Percentiles rank a stretch among this genome's conserved stretches.
phyloP scores from a whole-genome alignment of 2,888 invertebrate species.

The Holacanthella duospinosa region DNA sequence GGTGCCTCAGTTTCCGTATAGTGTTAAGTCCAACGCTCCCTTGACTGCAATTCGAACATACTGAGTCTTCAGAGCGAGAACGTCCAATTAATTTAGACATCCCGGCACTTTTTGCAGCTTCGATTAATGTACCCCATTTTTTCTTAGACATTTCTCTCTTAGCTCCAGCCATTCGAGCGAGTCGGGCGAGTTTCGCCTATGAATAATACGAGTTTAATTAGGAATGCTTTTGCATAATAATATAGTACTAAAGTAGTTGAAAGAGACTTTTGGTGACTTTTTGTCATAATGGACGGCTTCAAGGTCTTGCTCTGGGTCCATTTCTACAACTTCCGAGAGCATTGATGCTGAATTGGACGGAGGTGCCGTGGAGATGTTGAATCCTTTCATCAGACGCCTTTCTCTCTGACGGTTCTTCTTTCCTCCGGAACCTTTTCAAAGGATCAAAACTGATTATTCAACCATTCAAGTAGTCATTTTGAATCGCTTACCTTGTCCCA shows the following conservation, averaged over 20 bases:
- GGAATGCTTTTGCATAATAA: neutral
- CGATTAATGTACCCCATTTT: conserved; percentile 58
- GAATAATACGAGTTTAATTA: conserved; percentile 1
- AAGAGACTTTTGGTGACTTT: conserved; percentile 36
- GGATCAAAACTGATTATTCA: neutral
- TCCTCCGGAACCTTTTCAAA: conserved; percentile 62
- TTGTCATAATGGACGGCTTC: conserved; percentile 37
- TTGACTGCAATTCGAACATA: conserved; percentile 48
- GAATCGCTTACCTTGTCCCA: conserved; percentile 54
- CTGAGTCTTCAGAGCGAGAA: conserved; percentile 70
- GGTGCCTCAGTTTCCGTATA: conserved; percentile 21
- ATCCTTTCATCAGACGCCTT: conserved; percentile 83
- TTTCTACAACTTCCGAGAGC: conserved; percentile 39
- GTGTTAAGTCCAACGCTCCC: conserved; percentile 19
- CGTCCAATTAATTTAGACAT: conserved; percentile 69
- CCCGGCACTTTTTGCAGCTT: conserved; percentile 66
- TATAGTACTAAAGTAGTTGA: neutral
- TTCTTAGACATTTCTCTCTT: conserved; percentile 40
- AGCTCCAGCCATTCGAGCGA: conserved; percentile 40
- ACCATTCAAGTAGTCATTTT: neutral
- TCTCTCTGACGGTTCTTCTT: conserved; percentile 90
- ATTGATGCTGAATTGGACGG: conserved; percentile 39
- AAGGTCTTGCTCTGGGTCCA: conserved; percentile 33
- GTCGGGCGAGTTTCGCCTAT: conserved; percentile 38
- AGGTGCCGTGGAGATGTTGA: conserved; percentile 68